Evolutionary conservation across 2,888 invertebrate species (phyloP).

Genomic region (Neoaliturus tenellus): DNA sequence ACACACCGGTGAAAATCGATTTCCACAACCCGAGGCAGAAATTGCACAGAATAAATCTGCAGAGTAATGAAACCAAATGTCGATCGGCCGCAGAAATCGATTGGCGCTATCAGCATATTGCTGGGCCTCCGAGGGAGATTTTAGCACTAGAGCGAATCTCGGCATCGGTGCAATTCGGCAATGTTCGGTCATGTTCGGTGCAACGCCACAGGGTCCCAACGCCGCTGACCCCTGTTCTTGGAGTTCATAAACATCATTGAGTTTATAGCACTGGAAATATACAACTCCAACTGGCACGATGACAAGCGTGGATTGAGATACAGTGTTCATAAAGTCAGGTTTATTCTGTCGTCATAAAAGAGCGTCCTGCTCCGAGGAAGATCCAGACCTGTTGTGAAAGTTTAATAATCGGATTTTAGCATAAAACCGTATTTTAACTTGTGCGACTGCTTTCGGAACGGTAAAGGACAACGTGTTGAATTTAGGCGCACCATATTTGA

Average conservation of each 20-base stretch:
- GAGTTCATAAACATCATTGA: background rate
- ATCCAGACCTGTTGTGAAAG: conserved; percentile 35
- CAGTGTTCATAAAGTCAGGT: conserved; percentile 40
- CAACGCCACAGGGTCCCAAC: background rate
- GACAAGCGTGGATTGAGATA: conserved; percentile 39
- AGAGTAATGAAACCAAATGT: conserved; percentile 31
- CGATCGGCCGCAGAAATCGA: background rate
- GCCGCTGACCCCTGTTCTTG: background rate
- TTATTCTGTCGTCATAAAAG: conserved; percentile 44
- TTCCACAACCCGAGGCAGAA: background rate
- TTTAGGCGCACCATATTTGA: too few species aligned
- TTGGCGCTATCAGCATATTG: background rate
- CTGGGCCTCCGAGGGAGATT: background rate
- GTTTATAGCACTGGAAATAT: background rate
- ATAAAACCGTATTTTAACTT: background rate
- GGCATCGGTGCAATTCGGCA: background rate
- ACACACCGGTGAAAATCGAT: conserved; percentile 22
- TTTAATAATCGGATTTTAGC: conserved; percentile 1
- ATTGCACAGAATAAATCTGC: background rate
- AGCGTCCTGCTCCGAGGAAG: background rate
- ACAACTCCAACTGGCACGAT: conserved; percentile 26
- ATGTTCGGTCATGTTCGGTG: background rate
- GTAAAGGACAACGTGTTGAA: background rate
- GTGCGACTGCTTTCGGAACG: background rate
- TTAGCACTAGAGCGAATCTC: background rate